Evolutionary conservation across 1,140 invertebrate species (phyloP), one percentile per base, ranked within the genome.

Genomic region (Pogonus chalceus): DNA sequence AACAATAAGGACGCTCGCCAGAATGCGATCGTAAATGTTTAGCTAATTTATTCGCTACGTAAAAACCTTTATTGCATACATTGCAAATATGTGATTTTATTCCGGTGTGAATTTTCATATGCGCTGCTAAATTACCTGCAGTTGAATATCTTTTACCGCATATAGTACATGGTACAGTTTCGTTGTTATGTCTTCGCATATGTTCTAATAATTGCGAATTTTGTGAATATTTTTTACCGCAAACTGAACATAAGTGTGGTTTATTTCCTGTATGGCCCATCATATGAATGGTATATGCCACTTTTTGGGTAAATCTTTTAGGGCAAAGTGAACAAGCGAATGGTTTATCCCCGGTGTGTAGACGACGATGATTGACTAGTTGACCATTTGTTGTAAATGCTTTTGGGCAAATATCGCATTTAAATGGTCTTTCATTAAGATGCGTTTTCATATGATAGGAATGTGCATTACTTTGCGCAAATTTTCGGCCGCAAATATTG

Each of bases 351-450:
- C 53, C 53, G n/a, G 53, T 49, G 35, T 56, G 54, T 4, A 52
- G 20, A 2, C 54, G 31, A 1, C 54, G 20, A 23, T 56, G 54
- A 54, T 81, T 79, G 60, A 79, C 80, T 0, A 82, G 64, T 0
- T 76, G 76, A 14, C 75, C 73, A 0, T 76, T 68, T 0, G 73
- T 72, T 0, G 75, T 70, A 50, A 93, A 93, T 52, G 83, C 80
- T 65, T 88, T 78, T 0, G 82, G 79, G 63, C 89, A 92, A 4
- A 85, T 68, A 53, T 91, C 85, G 66, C 89, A 92, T 3, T 78
- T 77, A 63, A 89, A 92, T 0, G 88, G 88, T 55, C 85, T 85
- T 56, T 88, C 77, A 0, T 83, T 78, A 0, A 77, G 72, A 53
- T 75, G 73, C 9, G 69, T 72, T 46, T 72, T 63, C 60, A 71